These are phyloP conservation scores for Menidia beryllina DNA, from an alignment of 2,113 vertebrate genomes.

Conservation along the genomic window DNA sequence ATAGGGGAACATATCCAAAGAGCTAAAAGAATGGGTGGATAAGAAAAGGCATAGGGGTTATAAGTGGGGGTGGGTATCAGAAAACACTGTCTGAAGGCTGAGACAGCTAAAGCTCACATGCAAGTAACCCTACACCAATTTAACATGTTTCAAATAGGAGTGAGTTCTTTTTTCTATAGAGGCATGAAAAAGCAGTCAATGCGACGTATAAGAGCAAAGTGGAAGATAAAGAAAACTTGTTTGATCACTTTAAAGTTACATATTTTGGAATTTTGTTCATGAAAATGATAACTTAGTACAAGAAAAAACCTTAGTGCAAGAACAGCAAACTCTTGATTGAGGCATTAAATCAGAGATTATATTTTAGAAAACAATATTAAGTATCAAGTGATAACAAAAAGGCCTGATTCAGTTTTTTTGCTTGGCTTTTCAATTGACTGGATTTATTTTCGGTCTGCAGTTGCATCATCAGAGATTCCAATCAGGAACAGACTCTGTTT, in stretches of 20 bases:
- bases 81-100: conserved; percentile 39
- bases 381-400: conserved; percentile 6
- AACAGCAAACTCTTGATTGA: background rate
- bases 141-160: conserved; percentile 31
- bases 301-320: conserved; percentile 21
- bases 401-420: conserved; percentile 10
- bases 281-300: conserved; percentile 16
- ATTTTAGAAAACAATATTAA: conserved; percentile 9
- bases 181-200: conserved; percentile 22
- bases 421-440: background rate
- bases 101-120: conserved; percentile 47
- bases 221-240: background rate
- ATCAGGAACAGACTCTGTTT: conserved; percentile 4
- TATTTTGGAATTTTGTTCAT: conserved; percentile 30
- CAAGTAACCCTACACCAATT: conserved; percentile 37
- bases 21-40: conserved; percentile 34
- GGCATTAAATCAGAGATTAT: too few species aligned
- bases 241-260: conserved; percentile 40
- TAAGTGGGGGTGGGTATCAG: conserved; percentile 16
- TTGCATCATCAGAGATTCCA: conserved; percentile 40
- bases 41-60: conserved; percentile 24
- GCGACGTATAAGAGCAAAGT: conserved; percentile 4
- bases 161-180: conserved; percentile 24
- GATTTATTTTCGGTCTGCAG: conserved; percentile 32
- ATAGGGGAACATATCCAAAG: conserved; percentile 72